Conservation (phyloP, 1,140 invertebrate genomes). For the Delia radicum region DNA sequence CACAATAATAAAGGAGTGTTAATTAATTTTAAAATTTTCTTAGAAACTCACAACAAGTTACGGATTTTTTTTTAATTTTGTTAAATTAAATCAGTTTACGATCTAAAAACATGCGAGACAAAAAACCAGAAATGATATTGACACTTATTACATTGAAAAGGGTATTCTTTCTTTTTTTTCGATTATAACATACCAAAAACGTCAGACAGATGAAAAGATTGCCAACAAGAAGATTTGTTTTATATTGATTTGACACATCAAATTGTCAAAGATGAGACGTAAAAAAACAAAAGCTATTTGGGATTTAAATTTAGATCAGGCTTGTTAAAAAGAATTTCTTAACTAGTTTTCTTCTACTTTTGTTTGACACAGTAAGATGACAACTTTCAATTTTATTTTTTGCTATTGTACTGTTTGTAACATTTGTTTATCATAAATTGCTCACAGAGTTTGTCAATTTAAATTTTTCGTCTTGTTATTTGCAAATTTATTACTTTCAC, state of each 20-base stretch:
- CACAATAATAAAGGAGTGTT: conserved; percentile 1
- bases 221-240: conserved; percentile 3
- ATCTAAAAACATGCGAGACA: neutral
- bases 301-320: neutral
- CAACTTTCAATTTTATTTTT: neutral
- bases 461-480: neutral
- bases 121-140: neutral
- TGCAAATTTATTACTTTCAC: conserved; percentile 3
- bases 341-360: neutral
- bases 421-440: neutral
- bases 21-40: conserved; percentile 2
- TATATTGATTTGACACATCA: neutral
- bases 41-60: neutral
- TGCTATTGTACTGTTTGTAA: neutral
- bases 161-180: too few species aligned
- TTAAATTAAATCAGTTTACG: neutral
- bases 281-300: neutral
- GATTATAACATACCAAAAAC: neutral
- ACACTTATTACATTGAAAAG: conserved; percentile 12
- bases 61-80: neutral
- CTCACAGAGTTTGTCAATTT: neutral
- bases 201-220: neutral
- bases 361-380: neutral
- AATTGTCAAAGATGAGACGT: neutral
- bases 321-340: neutral